phyloP scores from a whole-genome alignment of 2,797 vertebrate genomes.

The Coendou prehensilis region DNA sequence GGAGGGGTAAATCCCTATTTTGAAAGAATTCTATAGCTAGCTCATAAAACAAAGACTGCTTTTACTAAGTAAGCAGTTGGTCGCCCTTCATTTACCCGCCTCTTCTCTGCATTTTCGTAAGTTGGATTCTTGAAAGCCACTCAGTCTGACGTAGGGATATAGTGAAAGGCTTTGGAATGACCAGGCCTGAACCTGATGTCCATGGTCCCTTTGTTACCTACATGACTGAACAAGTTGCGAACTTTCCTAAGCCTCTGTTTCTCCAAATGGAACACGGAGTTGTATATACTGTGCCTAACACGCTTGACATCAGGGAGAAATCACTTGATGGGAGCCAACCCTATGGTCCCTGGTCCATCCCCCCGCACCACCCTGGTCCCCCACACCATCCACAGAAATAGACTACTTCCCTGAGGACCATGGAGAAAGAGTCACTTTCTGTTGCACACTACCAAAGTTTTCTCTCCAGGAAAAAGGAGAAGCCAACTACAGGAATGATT shows the following conservation, averaged over 20 bases:
- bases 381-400: background rate
- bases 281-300: background rate
- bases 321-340: background rate
- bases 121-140: background rate
- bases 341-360: background rate
- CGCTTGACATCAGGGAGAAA: no score
- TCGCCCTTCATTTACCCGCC: background rate
- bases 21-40: conserved; percentile 20
- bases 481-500: background rate
- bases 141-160: background rate
- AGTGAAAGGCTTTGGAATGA: background rate
- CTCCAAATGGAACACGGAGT: background rate
- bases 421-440: background rate
- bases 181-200: conserved; percentile 11
- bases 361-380: background rate
- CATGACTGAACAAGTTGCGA: background rate
- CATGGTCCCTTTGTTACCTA: background rate
- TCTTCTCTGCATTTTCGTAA: background rate
- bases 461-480: background rate
- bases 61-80: background rate
- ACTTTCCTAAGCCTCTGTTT: background rate
- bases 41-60: background rate
- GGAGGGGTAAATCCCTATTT: background rate
- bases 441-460: background rate
- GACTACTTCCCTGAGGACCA: background rate